These are phyloP conservation scores for Apamea crenata DNA, from an alignment of 2,888 invertebrate genomes.

Conservation along the genomic window DNA sequence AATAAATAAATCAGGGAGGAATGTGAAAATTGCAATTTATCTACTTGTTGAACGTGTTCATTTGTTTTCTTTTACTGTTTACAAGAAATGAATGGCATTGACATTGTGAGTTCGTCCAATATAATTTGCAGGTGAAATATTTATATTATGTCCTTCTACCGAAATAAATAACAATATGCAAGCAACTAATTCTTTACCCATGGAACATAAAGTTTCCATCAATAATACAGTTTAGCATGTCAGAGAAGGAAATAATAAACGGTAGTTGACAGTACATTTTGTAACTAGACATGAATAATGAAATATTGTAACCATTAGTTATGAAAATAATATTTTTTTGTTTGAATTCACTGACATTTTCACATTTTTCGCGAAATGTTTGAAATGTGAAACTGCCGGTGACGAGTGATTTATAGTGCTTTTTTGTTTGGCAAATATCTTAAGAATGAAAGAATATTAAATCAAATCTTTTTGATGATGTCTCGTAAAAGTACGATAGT, in stretches of 20 bases:
- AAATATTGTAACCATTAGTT: background rate
- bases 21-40: background rate
- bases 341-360: background rate
- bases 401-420: background rate
- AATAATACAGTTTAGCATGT: slow-evolving; percentile 14
- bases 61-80: background rate
- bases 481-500: too few species aligned
- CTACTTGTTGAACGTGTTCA: background rate
- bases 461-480: too few species aligned
- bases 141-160: background rate
- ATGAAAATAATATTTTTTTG: background rate
- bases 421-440: slow-evolving; percentile 4
- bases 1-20: background rate
- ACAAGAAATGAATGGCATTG: background rate
- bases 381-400: background rate
- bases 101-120: background rate
- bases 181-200: background rate
- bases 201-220: slow-evolving; percentile 13
- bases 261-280: slow-evolving; percentile 13
- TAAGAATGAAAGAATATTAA: background rate
- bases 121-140: background rate
- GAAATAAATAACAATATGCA: background rate
- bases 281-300: background rate
- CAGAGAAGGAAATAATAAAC: slow-evolving; percentile 8
- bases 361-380: background rate